Evolutionary conservation across 1,140 invertebrate genomes (phyloP).

Genomic region (Ceratina australensis): DNA sequence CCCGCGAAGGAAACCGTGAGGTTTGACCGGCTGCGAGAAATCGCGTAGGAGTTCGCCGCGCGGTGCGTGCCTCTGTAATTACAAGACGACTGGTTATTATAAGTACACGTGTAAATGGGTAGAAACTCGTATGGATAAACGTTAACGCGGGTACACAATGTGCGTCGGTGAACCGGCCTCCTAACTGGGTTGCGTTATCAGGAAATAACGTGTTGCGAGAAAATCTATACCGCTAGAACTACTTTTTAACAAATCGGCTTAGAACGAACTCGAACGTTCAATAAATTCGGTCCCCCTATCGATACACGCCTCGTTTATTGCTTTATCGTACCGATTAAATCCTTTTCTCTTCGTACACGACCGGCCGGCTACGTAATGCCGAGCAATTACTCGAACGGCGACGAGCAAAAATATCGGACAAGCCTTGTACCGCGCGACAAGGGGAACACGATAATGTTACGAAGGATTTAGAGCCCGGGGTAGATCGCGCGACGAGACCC

Average conservation of each 20-base stretch:
- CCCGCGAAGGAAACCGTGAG: not conserved
- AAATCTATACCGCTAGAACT: constrained; percentile 36
- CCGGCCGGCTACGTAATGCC: not conserved
- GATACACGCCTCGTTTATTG: constrained; percentile 7
- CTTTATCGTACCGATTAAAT: constrained; percentile 8
- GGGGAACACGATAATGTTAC: constrained; percentile 18
- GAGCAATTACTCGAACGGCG: not conserved
- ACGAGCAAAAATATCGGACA: not conserved
- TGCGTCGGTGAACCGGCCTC: not conserved
- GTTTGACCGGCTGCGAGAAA: not conserved
- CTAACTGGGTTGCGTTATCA: constrained; percentile 33
- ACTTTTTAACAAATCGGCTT: constrained; percentile 31
- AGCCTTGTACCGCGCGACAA: not conserved
- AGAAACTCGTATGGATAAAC: too few relatives aligned
- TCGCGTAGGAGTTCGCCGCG: constrained; percentile 14
- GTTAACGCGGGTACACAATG: not conserved
- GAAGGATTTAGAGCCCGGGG: too few relatives aligned
- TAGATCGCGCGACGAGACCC: not conserved
- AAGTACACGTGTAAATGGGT: constrained; percentile 23
- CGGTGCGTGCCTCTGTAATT: constrained; percentile 29
- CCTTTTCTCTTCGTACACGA: not conserved
- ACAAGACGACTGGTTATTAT: constrained; percentile 44
- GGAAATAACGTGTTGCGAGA: constrained; percentile 35
- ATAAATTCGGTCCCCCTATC: constrained; percentile 19
- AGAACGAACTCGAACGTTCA: constrained; percentile 10